Evolutionary conservation across 2,797 vertebrate species (phyloP).

Genomic region (Lophotriccus pileatus): DNA sequence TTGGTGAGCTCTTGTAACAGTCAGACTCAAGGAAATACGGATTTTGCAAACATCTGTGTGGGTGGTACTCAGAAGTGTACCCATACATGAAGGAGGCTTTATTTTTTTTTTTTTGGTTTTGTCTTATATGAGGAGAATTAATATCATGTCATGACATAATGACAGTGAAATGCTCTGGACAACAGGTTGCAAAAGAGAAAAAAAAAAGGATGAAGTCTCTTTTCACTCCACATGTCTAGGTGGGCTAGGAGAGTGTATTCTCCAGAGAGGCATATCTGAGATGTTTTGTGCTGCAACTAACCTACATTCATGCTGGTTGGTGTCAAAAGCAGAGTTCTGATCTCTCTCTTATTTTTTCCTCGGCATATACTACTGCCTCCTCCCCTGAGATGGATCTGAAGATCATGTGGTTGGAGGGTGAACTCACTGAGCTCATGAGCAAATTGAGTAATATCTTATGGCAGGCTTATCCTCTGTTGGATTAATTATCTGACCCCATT

Average conservation of each 20-base stretch:
- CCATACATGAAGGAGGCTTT: background rate
- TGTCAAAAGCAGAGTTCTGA: background rate
- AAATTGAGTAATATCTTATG: background rate
- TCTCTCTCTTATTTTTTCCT: background rate
- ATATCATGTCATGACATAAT: fast-evolving
- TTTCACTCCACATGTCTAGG: background rate
- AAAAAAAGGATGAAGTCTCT: background rate
- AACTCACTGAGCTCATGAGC: background rate
- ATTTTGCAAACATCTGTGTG: background rate
- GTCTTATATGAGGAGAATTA: background rate
- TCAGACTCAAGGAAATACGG: background rate
- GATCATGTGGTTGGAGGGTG: background rate
- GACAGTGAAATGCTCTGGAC: background rate
- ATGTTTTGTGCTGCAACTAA: background rate
- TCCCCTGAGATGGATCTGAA: background rate
- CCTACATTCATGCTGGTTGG: background rate
- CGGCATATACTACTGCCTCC: background rate
- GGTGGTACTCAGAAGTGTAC: background rate
- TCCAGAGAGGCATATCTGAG: background rate
- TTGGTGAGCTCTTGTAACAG: background rate
- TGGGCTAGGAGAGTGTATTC: background rate
- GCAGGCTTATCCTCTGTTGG: background rate
- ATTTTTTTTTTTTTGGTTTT: background rate
- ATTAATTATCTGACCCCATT: conserved; percentile 10
- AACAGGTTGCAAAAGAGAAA: background rate